phyloP scores from a whole-genome alignment of 2,888 invertebrate species.

The Limnephilus marmoratus region DNA sequence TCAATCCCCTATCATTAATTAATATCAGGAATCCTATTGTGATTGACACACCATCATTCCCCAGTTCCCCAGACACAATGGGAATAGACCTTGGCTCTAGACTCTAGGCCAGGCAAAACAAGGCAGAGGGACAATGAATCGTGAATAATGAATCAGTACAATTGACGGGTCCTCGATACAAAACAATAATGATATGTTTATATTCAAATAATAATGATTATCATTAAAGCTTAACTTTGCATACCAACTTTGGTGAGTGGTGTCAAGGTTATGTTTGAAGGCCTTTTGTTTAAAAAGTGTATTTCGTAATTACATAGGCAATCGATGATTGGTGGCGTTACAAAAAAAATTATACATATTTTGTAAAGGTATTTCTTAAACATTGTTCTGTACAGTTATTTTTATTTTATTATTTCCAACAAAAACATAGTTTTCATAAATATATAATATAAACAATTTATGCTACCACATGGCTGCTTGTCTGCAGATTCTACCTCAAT shows the following conservation, averaged over 20 bases:
- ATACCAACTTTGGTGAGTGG: not conserved
- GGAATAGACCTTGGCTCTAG: not conserved
- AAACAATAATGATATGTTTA: conserved; percentile 4
- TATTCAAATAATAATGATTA: not conserved
- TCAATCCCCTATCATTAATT: conserved; percentile 40
- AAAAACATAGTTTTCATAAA: too few relatives aligned
- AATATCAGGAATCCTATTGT: conserved; percentile 35
- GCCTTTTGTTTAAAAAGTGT: not conserved
- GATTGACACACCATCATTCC: conserved; percentile 30
- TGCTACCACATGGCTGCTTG: too few relatives aligned
- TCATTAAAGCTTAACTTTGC: not conserved
- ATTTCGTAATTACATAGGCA: not conserved
- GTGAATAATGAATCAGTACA: not conserved
- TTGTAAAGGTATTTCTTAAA: too few relatives aligned
- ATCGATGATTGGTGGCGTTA: not conserved
- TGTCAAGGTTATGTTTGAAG: not conserved
- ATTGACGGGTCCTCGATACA: conserved; percentile 11
- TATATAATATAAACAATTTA: too few relatives aligned
- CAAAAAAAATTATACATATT: too few relatives aligned
- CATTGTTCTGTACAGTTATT: too few relatives aligned
- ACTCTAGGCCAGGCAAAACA: not conserved
- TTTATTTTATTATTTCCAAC: too few relatives aligned
- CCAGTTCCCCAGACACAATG: conserved; percentile 16
- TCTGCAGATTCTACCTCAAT: too few relatives aligned
- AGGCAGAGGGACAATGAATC: not conserved